Base-by-base conservation (phyloP, 2,888 invertebrate genomes). In the Pammene aurita region DNA sequence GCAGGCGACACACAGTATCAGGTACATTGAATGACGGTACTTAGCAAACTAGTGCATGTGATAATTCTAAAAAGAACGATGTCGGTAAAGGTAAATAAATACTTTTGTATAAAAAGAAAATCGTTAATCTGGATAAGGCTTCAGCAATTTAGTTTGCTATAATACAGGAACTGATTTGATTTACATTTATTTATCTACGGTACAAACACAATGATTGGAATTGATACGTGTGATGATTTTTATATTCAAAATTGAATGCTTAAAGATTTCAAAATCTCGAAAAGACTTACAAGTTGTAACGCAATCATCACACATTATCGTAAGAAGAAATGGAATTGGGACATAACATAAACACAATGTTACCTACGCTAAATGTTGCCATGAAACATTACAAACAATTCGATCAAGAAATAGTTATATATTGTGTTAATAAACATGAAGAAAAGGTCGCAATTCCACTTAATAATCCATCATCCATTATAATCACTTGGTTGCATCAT, bases 1-100 rank as follows among this genome's bases (percentile, higher is more conserved):
- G 89, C 92, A 91, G 90, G 90, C 91, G 78, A 88, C 90, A 89
- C 84, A 87, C 82, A 78, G 68, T 67, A 67, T 70, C 65, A 73
- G 71, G 71, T 74, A 74, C 73, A 73, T 65, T 69, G 71, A 71
- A 65, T 55, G 61, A 61, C 35, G 61, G 52, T 65, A 69, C 64
- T 63, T 26, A 60, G 60, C 69, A 65, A 68, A 48, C 52, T 58
- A 35, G 38, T 34, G 44, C 13, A 54, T 7, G 46, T 61, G 34
- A 18, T 38, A 13, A 9, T 57, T 44, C 13, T 6, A 18, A 57
- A 16, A 38, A 1, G 1, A 26, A 26, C 26, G 26, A 26, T 26
- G 26, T 26, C 26, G 4, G 9, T 52, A 52, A 52, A 52, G 34
- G 4, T 38, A 6, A n/a, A n/a, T n/a, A n/a, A n/a, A 16, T 18